Conservation (phyloP, 2,797 vertebrate genomes). For the Masticophis lateralis region DNA sequence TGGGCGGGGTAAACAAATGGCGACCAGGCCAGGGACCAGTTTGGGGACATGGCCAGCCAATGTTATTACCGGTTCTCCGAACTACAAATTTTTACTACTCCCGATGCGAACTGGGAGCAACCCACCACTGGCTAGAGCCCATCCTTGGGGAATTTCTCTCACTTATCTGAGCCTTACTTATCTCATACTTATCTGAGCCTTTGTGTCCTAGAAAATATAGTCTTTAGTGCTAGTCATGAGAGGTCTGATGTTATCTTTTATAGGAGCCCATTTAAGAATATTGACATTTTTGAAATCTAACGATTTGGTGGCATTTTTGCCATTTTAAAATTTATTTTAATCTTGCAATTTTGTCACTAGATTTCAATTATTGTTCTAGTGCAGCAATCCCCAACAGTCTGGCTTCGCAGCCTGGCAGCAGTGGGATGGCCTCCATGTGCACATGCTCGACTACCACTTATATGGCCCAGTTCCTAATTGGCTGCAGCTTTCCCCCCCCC, state of each 20-base stretch:
- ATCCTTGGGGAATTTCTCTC: not conserved
- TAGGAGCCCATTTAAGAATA: not conserved
- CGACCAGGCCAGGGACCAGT: too few species aligned
- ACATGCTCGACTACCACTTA: not conserved
- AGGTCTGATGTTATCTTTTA: not conserved
- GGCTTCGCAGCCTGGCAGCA: rapidly evolving
- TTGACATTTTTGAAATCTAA: not conserved
- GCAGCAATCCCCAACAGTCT: not conserved
- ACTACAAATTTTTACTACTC: too few species aligned
- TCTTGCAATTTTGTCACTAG: not conserved
- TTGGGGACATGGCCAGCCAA: too few species aligned
- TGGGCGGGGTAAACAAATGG: too few species aligned
- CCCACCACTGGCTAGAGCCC: not conserved
- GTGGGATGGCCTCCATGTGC: not conserved
- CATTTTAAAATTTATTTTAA: not conserved
- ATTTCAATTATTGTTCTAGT: not conserved
- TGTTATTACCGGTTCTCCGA: too few species aligned
- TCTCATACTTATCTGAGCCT: not conserved
- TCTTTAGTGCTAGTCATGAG: not conserved
- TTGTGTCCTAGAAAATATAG: not conserved
- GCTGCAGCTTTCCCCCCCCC: too few species aligned
- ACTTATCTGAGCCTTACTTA: not conserved
- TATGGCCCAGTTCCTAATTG: not conserved
- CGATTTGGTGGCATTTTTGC: not conserved
- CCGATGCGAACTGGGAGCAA: too few species aligned